phyloP scores from a whole-genome alignment of 1,140 invertebrate genomes.

The Drosophila willistoni region DNA sequence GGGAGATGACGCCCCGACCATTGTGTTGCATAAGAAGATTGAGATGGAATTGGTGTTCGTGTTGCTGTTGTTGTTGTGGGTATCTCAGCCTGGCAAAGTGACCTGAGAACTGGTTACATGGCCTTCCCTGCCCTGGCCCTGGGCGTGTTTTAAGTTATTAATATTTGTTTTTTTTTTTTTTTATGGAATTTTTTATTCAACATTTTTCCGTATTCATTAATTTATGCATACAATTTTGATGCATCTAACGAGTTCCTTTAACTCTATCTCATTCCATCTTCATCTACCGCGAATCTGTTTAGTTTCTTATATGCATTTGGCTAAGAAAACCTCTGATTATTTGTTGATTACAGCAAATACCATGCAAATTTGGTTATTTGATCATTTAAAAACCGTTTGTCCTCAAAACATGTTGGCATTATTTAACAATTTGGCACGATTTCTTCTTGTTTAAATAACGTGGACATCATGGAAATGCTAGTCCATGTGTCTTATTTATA shows the following conservation, averaged over 20 bases:
- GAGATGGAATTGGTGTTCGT: constrained; percentile 5
- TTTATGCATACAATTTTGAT: constrained; percentile 5
- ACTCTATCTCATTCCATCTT: not conserved
- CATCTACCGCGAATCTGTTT: not conserved
- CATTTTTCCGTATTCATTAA: not conserved
- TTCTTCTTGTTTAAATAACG: too few species aligned
- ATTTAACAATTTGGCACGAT: not conserved
- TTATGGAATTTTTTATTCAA: not conserved
- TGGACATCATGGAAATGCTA: too few species aligned
- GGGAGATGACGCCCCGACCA: not conserved
- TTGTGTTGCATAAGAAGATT: constrained; percentile 4
- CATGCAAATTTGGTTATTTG: constrained; percentile 5
- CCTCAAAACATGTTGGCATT: constrained; percentile 1
- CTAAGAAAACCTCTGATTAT: not conserved
- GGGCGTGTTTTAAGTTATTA: not conserved
- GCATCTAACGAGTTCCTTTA: not conserved
- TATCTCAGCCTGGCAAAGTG: not conserved
- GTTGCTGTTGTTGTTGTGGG: not conserved
- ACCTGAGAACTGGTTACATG: constrained; percentile 9
- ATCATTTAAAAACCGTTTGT: constrained; percentile 1
- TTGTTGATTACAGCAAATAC: constrained; percentile 4
- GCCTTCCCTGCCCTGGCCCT: not conserved
- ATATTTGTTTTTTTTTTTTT: not conserved
- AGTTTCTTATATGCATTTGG: not conserved
- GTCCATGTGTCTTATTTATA: too few species aligned